Conservation (phyloP, 1,140 invertebrate genomes). For the Aplysia californica region DNA sequence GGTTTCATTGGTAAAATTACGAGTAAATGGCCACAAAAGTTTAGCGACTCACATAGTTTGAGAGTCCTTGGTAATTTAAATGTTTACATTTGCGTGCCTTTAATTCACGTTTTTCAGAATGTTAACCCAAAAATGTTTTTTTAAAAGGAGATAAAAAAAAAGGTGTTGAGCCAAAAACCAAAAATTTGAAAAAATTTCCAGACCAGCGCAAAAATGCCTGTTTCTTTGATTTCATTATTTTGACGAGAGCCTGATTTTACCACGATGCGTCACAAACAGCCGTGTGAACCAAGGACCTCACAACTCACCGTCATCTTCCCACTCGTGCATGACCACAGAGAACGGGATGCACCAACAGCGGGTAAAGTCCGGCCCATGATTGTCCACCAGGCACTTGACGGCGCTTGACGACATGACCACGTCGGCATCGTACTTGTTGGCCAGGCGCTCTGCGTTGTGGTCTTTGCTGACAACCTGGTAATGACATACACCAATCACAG, state of each 20-base stretch:
- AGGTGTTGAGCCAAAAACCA: no score
- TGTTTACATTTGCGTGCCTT: not conserved
- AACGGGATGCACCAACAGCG: conserved; percentile 5
- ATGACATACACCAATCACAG: no score
- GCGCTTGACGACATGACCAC: conserved; percentile 23
- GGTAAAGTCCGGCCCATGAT: conserved; percentile 1
- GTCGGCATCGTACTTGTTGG: conserved; percentile 1
- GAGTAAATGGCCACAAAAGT: not conserved
- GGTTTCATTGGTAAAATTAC: not conserved
- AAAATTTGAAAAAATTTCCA: no score
- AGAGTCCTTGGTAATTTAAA: not conserved
- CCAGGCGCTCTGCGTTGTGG: conserved; percentile 2
- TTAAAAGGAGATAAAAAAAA: no score
- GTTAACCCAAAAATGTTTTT: no score
- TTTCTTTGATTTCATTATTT: no score
- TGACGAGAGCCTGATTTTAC: no score
- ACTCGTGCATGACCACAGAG: not conserved
- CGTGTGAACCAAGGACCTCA: not conserved
- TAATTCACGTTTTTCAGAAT: no score
- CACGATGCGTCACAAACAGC: no score
- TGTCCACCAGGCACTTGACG: conserved; percentile 20
- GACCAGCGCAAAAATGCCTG: no score
- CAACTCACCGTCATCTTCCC: not conserved
- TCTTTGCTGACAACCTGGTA: conserved; percentile 3
- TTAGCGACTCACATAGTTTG: no score